Conservation (phyloP, 1,140 invertebrate species). For the Cydia pomonella region DNA sequence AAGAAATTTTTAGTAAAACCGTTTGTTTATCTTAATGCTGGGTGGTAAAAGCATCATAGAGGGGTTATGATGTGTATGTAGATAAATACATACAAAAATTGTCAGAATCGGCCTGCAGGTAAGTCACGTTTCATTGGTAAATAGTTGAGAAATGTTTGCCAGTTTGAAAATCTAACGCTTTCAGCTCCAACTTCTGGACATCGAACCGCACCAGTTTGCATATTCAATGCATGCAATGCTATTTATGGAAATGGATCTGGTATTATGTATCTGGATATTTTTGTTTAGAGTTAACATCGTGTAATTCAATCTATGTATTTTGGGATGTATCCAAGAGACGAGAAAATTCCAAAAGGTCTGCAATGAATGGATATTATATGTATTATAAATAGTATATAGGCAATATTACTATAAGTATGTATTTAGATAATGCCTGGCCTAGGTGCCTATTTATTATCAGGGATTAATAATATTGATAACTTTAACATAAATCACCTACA, state of each 20-base stretch:
- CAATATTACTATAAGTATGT: too few relatives aligned
- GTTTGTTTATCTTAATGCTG: too few relatives aligned
- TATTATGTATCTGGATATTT: not conserved
- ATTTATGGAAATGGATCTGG: not conserved
- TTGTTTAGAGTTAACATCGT: not conserved
- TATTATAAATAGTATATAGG: too few relatives aligned
- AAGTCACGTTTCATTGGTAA: slow-evolving; percentile 16
- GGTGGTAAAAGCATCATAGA: too few relatives aligned
- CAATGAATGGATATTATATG: too few relatives aligned
- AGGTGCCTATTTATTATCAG: too few relatives aligned
- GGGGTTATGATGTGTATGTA: too few relatives aligned
- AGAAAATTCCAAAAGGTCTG: not conserved
- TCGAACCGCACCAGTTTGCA: slow-evolving; percentile 1
- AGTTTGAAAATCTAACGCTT: slow-evolving; percentile 4
- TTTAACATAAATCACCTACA: too few relatives aligned
- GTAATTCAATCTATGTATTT: not conserved
- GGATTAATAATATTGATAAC: too few relatives aligned
- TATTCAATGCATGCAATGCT: not conserved
- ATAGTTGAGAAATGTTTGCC: slow-evolving; percentile 1
- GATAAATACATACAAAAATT: too few relatives aligned
- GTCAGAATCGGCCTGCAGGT: not conserved
- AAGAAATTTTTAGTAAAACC: too few relatives aligned
- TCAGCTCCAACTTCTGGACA: not conserved
- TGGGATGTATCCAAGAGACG: not conserved
- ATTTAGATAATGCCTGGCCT: too few relatives aligned